phyloP scores from a whole-genome alignment of 2,113 vertebrate species.

The Electrona antarctica region DNA sequence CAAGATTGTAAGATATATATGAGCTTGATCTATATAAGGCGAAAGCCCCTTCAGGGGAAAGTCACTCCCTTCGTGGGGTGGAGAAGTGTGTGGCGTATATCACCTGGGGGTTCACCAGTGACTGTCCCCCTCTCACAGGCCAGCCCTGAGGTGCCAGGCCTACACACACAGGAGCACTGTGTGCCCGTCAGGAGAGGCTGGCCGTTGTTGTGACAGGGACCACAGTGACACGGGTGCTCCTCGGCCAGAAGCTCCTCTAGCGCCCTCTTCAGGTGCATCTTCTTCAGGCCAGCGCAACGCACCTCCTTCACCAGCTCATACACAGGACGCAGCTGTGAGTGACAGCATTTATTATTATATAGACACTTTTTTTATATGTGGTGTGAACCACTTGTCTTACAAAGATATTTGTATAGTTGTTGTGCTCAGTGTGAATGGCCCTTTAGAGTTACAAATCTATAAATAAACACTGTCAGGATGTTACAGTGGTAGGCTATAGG shows the following conservation, averaged over 20 bases:
- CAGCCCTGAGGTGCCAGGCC: slow-evolving; percentile 82
- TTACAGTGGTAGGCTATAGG: no score
- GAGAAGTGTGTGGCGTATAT: not conserved
- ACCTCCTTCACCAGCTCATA: slow-evolving; percentile 93
- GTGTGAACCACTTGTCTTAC: no score
- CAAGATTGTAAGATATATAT: no score
- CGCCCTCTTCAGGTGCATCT: slow-evolving; percentile 82
- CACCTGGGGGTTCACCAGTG: slow-evolving; percentile 83
- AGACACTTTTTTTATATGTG: no score
- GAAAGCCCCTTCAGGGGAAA: no score
- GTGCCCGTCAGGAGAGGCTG: slow-evolving; percentile 73
- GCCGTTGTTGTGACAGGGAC: slow-evolving; percentile 88
- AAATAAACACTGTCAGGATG: no score
- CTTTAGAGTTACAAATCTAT: no score
- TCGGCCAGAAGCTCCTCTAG: slow-evolving; percentile 86
- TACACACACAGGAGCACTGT: slow-evolving; percentile 85
- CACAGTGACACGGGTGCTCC: slow-evolving; percentile 87
- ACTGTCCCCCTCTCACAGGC: slow-evolving; percentile 85
- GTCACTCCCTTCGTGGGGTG: no score
- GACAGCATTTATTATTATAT: not conserved
- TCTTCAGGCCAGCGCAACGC: slow-evolving; percentile 87
- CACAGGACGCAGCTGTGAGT: slow-evolving; percentile 83
- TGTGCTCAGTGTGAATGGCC: no score
- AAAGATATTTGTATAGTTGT: no score
- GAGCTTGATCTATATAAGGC: no score